Evolutionary conservation across 2,113 vertebrate genomes (phyloP).

Genomic region (Fulmarus glacialis): DNA sequence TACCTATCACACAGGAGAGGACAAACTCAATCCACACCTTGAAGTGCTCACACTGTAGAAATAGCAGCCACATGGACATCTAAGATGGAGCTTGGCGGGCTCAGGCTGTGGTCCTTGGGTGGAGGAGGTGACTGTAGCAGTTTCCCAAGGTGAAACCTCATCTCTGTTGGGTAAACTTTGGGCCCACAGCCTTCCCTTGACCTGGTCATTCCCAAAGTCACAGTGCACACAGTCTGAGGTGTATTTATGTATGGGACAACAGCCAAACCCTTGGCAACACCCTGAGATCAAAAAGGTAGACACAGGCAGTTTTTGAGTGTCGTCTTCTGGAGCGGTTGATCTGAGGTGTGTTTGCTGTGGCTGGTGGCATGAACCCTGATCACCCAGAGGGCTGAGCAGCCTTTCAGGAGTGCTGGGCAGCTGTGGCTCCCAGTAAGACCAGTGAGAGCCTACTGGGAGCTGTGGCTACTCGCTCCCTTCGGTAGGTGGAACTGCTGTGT

Average conservation of each 20-base stretch:
- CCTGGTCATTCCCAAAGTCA: not conserved
- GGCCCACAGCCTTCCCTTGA: not conserved
- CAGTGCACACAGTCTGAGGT: not conserved
- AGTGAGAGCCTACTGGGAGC: not conserved
- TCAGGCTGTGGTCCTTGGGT: not conserved
- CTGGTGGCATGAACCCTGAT: not conserved
- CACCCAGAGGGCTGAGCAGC: not conserved
- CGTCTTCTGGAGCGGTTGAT: not conserved
- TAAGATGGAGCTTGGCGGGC: not conserved
- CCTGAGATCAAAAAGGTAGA: not conserved
- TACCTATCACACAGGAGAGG: not conserved
- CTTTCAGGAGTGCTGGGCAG: not conserved
- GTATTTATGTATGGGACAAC: not conserved
- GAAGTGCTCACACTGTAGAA: not conserved
- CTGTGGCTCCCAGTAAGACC: not conserved
- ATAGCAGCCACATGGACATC: accelerated
- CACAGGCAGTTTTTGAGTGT: not conserved
- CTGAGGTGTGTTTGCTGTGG: not conserved
- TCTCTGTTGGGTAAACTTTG: not conserved
- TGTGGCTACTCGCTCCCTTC: not conserved
- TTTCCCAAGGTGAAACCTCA: not conserved
- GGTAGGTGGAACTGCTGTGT: not conserved
- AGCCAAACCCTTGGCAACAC: constrained; percentile 11
- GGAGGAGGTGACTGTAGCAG: not conserved
- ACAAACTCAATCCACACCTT: not conserved